phyloP scores from a whole-genome alignment of 1,140 invertebrate species.

The Drosophila repletoides region DNA sequence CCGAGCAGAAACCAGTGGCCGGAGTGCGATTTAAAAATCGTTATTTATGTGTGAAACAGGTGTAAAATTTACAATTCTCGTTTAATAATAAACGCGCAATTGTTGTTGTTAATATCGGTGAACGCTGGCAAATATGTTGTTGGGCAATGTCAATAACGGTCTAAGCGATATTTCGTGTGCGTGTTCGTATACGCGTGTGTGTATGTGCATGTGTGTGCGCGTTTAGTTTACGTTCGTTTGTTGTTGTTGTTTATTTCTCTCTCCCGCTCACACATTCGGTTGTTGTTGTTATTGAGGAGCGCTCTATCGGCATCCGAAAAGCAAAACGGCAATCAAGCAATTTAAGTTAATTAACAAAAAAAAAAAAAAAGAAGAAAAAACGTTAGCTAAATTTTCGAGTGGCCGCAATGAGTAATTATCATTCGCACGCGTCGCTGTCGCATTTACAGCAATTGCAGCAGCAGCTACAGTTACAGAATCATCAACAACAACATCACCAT shows the following conservation, averaged over 20 bases:
- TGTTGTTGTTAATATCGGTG: slow-evolving; percentile 31
- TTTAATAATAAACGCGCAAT: slow-evolving; percentile 7
- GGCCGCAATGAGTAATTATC: slow-evolving; percentile 76
- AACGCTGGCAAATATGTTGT: slow-evolving; percentile 54
- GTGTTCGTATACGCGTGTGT: slow-evolving; percentile 27
- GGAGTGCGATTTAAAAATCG: slow-evolving; percentile 28
- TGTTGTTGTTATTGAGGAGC: no score
- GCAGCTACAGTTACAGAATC: slow-evolving; percentile 52
- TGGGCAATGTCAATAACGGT: slow-evolving; percentile 28
- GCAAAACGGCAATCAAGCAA: slow-evolving; percentile 51
- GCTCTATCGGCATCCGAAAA: slow-evolving; percentile 39
- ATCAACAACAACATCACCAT: slow-evolving; percentile 43
- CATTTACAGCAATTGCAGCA: slow-evolving; percentile 63
- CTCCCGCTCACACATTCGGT: no score
- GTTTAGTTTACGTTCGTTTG: slow-evolving; percentile 56
- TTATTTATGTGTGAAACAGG: slow-evolving; percentile 44
- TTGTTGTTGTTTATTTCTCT: slow-evolving; percentile 18
- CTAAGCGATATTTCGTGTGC: slow-evolving; percentile 54
- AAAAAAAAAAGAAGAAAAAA: no score
- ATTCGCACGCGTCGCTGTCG: slow-evolving; percentile 61
- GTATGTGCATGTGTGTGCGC: slow-evolving; percentile 48
- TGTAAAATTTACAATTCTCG: slow-evolving; percentile 31
- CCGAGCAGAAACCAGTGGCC: slow-evolving; percentile 9
- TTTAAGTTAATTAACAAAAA: slow-evolving; percentile 79
- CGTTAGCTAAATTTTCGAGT: slow-evolving; percentile 55